phyloP scores from a whole-genome alignment of 2,113 vertebrate species.

The Electrona antarctica region DNA sequence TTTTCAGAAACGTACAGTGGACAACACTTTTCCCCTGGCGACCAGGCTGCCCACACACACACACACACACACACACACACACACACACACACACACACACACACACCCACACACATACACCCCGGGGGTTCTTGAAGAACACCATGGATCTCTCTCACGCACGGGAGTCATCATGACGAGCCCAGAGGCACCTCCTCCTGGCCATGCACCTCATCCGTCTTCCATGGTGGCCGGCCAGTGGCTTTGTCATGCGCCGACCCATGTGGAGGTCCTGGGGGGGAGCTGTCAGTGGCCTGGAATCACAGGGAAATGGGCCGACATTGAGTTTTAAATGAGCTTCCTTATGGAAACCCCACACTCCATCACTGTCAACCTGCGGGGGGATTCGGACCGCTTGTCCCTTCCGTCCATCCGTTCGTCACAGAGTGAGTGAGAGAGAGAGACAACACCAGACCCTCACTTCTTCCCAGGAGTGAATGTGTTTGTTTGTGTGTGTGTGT shows the following conservation, averaged over 20 bases:
- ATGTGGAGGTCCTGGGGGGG: conserved; percentile 48
- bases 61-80: too few relatives aligned
- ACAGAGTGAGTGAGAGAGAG: neutral
- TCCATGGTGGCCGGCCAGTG: conserved; percentile 43
- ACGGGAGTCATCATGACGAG: too few relatives aligned
- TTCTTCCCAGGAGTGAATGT: too few relatives aligned
- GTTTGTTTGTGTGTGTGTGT: too few relatives aligned
- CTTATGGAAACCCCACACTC: conserved; percentile 42
- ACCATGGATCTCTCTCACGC: too few relatives aligned
- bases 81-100: too few relatives aligned
- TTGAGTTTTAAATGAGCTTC: conserved; percentile 71
- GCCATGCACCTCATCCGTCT: conserved; percentile 53
- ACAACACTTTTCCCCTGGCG: too few relatives aligned
- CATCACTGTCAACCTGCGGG: conserved; percentile 56
- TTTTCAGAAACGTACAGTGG: too few relatives aligned
- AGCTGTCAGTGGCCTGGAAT: conserved; percentile 47
- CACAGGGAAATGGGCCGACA: conserved; percentile 66
- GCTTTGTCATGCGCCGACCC: conserved; percentile 60
- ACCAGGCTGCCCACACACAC: too few relatives aligned
- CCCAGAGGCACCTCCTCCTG: neutral
- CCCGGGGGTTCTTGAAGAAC: too few relatives aligned
- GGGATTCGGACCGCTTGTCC: neutral
- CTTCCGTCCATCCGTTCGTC: conserved; percentile 15
- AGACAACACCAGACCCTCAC: too few relatives aligned
- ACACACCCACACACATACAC: too few relatives aligned